Percentiles rank a stretch among this genome's conserved stretches.
These are phyloP conservation scores for Pararge aegeria DNA, from an alignment of 1,140 invertebrate species.

Conservation along the genomic window DNA sequence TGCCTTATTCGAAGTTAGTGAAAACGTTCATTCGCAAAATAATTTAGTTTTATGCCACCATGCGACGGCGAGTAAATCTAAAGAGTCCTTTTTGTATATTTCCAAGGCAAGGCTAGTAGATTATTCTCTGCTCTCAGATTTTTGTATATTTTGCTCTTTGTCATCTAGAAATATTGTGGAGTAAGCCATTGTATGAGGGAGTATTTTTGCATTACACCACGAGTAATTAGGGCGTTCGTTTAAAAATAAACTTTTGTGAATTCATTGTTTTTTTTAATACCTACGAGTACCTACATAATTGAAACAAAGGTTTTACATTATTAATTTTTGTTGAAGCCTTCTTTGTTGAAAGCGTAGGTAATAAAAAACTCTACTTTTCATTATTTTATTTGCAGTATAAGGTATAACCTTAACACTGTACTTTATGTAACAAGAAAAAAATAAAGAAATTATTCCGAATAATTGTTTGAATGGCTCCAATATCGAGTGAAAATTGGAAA, in stretches of 20 bases:
- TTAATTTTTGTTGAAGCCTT: too few relatives aligned
- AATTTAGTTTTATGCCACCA: background rate
- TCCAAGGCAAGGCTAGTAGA: conserved; percentile 38
- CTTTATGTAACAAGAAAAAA: background rate
- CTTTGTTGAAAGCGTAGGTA: too few relatives aligned
- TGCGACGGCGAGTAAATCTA: background rate
- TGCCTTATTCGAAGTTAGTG: too few relatives aligned
- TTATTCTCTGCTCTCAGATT: conserved; percentile 33
- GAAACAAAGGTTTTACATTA: too few relatives aligned
- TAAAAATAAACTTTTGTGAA: background rate
- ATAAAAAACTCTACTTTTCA: too few relatives aligned
- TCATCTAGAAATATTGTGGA: conserved; percentile 34
- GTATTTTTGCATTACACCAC: conserved; percentile 29
- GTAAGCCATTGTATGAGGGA: conserved; percentile 26
- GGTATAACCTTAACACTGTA: too few relatives aligned
- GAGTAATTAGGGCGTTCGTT: conserved; percentile 14
- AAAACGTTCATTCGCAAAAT: background rate
- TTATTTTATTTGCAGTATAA: too few relatives aligned
- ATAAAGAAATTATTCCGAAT: background rate
- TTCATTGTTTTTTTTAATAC: background rate
- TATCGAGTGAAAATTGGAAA: background rate
- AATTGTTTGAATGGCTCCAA: background rate
- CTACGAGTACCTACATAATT: too few relatives aligned
- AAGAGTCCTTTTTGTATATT: conserved; percentile 54
- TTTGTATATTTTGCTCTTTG: conserved; percentile 51